These are phyloP conservation scores for Dermochelys coriacea DNA, from an alignment of 2,797 vertebrate species.

Conservation along the genomic window DNA sequence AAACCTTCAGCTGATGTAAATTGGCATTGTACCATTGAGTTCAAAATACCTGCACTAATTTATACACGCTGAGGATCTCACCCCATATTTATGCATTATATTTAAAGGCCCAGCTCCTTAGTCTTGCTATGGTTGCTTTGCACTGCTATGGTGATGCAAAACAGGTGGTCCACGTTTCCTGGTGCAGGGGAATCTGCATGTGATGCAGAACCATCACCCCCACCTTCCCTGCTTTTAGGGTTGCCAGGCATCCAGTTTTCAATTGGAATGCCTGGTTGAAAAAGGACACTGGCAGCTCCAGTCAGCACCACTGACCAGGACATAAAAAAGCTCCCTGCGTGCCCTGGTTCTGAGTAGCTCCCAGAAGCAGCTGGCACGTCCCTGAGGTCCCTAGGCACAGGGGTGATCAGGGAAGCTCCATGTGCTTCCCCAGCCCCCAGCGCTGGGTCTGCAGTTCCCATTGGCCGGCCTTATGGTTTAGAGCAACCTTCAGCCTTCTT, in stretches of 20 bases:
- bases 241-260: too few relatives aligned
- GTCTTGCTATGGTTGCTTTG: neutral
- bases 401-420: too few relatives aligned
- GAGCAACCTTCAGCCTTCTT: neutral
- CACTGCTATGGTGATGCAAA: neutral
- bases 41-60: neutral
- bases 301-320: too few relatives aligned
- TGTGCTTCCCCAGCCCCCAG: too few relatives aligned
- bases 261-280: too few relatives aligned
- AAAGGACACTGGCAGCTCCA: too few relatives aligned
- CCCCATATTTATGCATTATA: neutral
- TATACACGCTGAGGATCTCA: neutral
- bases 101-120: neutral
- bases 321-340: too few relatives aligned
- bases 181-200: neutral
- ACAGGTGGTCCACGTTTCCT: neutral
- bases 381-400: too few relatives aligned
- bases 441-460: too few relatives aligned
- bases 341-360: too few relatives aligned
- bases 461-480: too few relatives aligned
- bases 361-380: too few relatives aligned
- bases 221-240: neutral
- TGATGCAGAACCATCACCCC: neutral
- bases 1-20: neutral
- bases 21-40: neutral